Base-by-base conservation (phyloP, 2,888 invertebrate genomes). In the Agrochola lychnidis region DNA sequence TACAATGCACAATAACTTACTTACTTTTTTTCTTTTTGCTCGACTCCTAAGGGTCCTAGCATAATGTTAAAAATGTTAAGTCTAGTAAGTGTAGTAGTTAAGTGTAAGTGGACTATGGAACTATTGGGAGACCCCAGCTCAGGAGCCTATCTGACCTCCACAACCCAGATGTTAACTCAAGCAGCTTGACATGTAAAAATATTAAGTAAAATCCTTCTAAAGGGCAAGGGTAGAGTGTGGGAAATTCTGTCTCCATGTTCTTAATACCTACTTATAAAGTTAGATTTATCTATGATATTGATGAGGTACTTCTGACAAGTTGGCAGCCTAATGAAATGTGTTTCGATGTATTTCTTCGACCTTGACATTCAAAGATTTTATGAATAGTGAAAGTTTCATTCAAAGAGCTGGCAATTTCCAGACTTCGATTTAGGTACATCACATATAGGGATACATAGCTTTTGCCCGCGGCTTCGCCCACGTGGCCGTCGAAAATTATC, bases 321-420 rank as follows among this genome's bases (percentile, higher is more conserved):
- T 53, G 66, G 36, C 76, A 19, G 19, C 30, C 10, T n/a, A 16
- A 25, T 42, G 30, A n/a, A 66, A 75, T 64, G 57, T 75, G 40
- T 40, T 62, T n/a, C 53, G n/a, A 45, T 57, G 19, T 42, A 69
- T 51, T 69, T 22, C 30, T 51, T 42, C 51, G 66, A 61, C 42
- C 61, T 45, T 64, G 48, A 30, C 40, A 42, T 51, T 68, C n/a
- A 25, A 19, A 36, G 9, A 36, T 36, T 42, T 16, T 5, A 57
- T 69, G 5, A 56, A 63, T 57, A 42, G 19, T 59, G 56, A 68
- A 56, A 68, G n/a, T 63, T 25, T 6, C 56, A 76, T 68, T 14
- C 68, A 68, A 68, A 63, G 4, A 40, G 22, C 48, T 57, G 30
- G 25, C 59, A 36, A 25, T 42, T 30, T 36, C 42, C 4, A 6